Base-by-base conservation (phyloP, 2,888 invertebrate species). In the Thera britannica region DNA sequence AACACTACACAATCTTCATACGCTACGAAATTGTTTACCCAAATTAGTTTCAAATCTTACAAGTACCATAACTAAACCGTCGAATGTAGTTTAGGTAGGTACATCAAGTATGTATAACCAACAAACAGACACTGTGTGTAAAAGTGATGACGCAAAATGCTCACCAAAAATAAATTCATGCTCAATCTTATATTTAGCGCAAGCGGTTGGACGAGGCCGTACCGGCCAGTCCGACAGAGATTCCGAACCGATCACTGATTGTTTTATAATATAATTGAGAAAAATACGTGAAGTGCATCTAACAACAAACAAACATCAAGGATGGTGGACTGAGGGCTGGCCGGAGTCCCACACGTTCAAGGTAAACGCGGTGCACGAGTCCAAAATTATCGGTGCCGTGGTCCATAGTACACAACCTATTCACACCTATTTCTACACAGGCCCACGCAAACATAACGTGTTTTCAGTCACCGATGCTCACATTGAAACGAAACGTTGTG, bases 101-200 rank as follows among this genome's bases (percentile, higher is more conserved):
- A 23, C 23, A 23, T 23, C 23, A 23, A 66, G 51, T 52, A 54
- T 12, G 72, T 65, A 70, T 62, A 56, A 68, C 67, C 74, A 76
- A 74, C 76, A 79, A 79, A 76, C 74, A 80, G 77, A 78, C 75
- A 78, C 73, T 76, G 74, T 77, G 79, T 79, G 76, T 81, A 81
- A 80, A 75, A 86, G 82, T 85, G 89, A 90, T 93, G 94, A 93
- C 93, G 94, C 86, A 88, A 89, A 92, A 90, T 88, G 83, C 85
- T 82, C 80, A 86, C 92, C 89, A 79, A 91, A 93, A 94, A 94
- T 94, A 94, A 89, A 91, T 91, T 85, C 85, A 92, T 86, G 91
- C 92, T 90, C 92, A 87, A 87, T 90, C 80, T 88, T 94, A 94
- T 93, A 93, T 94, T 94, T 94, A 94, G 94, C 89, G 79, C 90